phyloP scores from a whole-genome alignment of 2,797 vertebrate genomes.

The Pogonophryne albipinna region DNA sequence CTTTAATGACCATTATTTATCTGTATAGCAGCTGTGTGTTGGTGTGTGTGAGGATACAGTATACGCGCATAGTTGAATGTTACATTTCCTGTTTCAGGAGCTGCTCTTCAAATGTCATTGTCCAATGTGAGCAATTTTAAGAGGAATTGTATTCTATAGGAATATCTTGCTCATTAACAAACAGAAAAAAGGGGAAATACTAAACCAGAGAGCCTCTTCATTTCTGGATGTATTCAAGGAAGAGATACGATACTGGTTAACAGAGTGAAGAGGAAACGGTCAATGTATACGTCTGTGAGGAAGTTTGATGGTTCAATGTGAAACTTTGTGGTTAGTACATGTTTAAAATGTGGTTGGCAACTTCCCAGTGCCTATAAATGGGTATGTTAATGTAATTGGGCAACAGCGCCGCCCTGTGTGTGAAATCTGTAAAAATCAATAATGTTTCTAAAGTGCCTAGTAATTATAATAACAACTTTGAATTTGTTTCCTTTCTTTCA shows the following conservation, averaged over 20 bases:
- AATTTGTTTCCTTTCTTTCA: slow-evolving; percentile 72
- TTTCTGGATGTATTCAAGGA: neutral
- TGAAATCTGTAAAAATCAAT: neutral
- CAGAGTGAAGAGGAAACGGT: neutral
- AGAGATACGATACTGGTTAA: slow-evolving; percentile 8
- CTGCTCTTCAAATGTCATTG: too few relatives aligned
- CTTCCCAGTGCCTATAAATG: neutral
- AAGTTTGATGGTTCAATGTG: slow-evolving; percentile 7
- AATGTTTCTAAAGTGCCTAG: too few relatives aligned
- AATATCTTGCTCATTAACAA: neutral
- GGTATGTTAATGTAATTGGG: neutral
- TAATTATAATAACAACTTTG: too few relatives aligned
- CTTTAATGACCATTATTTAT: too few relatives aligned
- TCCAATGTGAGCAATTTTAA: too few relatives aligned
- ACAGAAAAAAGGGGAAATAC: neutral
- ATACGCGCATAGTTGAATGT: too few relatives aligned
- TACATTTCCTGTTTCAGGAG: too few relatives aligned
- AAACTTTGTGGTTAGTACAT: neutral
- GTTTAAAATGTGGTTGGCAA: neutral
- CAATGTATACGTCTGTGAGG: neutral
- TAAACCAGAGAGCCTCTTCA: neutral
- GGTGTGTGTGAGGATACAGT: too few relatives aligned
- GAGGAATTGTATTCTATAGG: neutral
- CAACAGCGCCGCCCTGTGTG: slow-evolving; percentile 60
- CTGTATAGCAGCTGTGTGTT: too few relatives aligned